Percentiles rank a stretch among this genome's conserved stretches.
These are phyloP conservation scores for Atta colombica DNA, from an alignment of 1,140 invertebrate species.

Conservation along the genomic window DNA sequence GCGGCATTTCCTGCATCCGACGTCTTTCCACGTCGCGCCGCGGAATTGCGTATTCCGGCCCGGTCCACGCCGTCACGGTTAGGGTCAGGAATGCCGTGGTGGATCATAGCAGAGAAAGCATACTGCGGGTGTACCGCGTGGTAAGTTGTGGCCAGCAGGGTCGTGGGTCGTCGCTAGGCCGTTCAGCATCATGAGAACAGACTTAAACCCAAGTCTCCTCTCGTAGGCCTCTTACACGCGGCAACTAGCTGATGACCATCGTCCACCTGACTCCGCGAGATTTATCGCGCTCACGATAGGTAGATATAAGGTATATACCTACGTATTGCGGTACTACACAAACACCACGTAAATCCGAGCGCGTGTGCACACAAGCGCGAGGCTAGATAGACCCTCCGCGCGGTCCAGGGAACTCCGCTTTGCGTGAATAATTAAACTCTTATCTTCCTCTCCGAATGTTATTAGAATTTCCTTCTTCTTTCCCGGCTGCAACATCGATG, in stretches of 20 bases:
- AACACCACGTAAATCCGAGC: conserved; percentile 35
- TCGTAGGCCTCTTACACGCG: conserved; percentile 75
- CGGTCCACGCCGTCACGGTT: conserved; percentile 60
- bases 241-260: conserved; percentile 85
- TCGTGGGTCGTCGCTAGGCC: conserved; percentile 84
- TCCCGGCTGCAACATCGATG: conserved; percentile 41
- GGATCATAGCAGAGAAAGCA: conserved; percentile 77
- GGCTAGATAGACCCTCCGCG: conserved; percentile 69
- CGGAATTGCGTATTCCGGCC: conserved; percentile 81
- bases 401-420: conserved; percentile 26
- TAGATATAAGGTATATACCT: conserved; percentile 55
- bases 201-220: conserved; percentile 73
- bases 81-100: conserved; percentile 77
- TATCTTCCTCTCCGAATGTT: conserved; percentile 61
- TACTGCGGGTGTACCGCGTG: conserved; percentile 80
- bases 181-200: conserved; percentile 83
- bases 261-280: conserved; percentile 85
- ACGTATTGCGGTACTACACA: conserved; percentile 19
- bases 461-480: conserved; percentile 52
- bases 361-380: background rate
- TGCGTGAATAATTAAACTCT: conserved; percentile 75
- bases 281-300: conserved; percentile 83
- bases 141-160: conserved; percentile 83
- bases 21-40: conserved; percentile 66
- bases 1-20: conserved; percentile 58